phyloP scores from a whole-genome alignment of 1,140 invertebrate species.

The Sinella curviseta region DNA sequence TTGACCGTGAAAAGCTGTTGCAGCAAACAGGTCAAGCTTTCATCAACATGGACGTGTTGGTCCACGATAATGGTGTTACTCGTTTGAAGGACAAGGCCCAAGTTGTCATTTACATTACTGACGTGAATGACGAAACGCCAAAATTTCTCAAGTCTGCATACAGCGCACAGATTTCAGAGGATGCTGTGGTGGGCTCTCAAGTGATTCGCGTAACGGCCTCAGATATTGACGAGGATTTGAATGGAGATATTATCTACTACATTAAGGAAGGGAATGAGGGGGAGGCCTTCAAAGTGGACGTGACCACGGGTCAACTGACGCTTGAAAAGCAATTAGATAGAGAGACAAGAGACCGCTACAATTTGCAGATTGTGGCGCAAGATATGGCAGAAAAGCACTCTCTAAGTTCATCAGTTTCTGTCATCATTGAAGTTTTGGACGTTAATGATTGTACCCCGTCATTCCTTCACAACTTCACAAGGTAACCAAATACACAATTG shows the following conservation, averaged over 20 bases:
- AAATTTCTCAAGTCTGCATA: slow-evolving; percentile 80
- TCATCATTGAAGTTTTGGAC: slow-evolving; percentile 80
- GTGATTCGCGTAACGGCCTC: slow-evolving; percentile 80
- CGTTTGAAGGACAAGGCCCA: slow-evolving; percentile 81
- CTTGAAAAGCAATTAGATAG: slow-evolving; percentile 77
- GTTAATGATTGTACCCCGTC: slow-evolving; percentile 91
- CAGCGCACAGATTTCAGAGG: slow-evolving; percentile 81
- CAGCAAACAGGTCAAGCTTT: slow-evolving; percentile 72
- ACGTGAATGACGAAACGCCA: slow-evolving; percentile 91
- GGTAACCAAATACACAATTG: slow-evolving; percentile 22
- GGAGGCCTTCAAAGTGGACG: slow-evolving; percentile 78
- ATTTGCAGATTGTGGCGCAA: slow-evolving; percentile 74
- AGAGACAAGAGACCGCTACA: slow-evolving; percentile 77
- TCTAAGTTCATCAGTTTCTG: slow-evolving; percentile 72
- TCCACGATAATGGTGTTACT: slow-evolving; percentile 81
- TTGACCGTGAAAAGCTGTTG: slow-evolving; percentile 83
- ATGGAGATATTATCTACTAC: slow-evolving; percentile 86
- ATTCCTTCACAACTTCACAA: slow-evolving; percentile 65
- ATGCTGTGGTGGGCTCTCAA: slow-evolving; percentile 71
- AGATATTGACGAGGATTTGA: slow-evolving; percentile 85
- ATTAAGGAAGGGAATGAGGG: slow-evolving; percentile 75
- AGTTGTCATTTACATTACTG: slow-evolving; percentile 81
- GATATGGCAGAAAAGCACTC: slow-evolving; percentile 71
- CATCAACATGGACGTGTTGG: slow-evolving; percentile 78
- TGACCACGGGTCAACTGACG: slow-evolving; percentile 81